Evolutionary conservation across 2,888 invertebrate species (phyloP).

Genomic region (Notodonta ziczac): DNA sequence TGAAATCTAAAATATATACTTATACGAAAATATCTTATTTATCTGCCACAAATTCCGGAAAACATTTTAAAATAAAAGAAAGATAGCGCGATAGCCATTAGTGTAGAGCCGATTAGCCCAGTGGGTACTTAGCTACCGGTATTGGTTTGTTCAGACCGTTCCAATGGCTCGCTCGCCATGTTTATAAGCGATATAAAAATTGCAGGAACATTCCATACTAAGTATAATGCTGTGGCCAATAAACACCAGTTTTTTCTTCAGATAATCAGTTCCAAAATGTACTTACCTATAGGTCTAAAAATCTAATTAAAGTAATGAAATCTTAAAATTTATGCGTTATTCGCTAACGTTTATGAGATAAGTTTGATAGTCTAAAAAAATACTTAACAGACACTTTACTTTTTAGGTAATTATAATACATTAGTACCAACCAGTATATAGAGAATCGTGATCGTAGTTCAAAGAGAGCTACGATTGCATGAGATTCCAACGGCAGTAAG

Average conservation of each 20-base stretch:
- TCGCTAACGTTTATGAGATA: too few relatives aligned
- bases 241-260: too few relatives aligned
- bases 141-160: constrained; percentile 40
- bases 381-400: too few relatives aligned
- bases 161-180: constrained; percentile 32
- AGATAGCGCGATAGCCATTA: constrained; percentile 52
- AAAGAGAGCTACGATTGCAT: constrained; percentile 48
- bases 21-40: neutral
- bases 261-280: too few relatives aligned
- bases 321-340: too few relatives aligned
- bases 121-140: constrained; percentile 36
- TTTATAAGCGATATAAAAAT: neutral
- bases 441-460: constrained; percentile 45
- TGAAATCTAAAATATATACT: too few relatives aligned
- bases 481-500: constrained; percentile 55
- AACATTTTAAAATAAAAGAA: constrained; percentile 40
- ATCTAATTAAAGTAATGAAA: too few relatives aligned
- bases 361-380: too few relatives aligned
- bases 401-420: constrained; percentile 2
- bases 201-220: neutral
- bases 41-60: constrained; percentile 8
- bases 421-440: constrained; percentile 13
- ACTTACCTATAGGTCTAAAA: too few relatives aligned
- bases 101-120: constrained; percentile 52
- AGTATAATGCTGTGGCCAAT: too few relatives aligned